A percentile compares a stretch with the other conserved stretches of the same genome.
These are phyloP conservation scores for Coranthus polyacanthus DNA, from an alignment of 2,797 vertebrate genomes.

Conservation along the genomic window DNA sequence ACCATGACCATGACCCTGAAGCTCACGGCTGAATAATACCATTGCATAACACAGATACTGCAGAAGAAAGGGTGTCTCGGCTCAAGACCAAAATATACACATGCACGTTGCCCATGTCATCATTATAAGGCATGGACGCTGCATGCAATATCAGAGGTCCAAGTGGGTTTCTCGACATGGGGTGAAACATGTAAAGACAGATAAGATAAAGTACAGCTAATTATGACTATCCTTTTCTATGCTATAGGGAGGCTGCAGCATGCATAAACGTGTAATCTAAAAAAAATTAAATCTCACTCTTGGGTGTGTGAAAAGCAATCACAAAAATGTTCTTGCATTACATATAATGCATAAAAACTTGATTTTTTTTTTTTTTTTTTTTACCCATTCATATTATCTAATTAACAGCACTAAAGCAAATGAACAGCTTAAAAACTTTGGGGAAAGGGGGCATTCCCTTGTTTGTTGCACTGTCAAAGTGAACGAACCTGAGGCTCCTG, in stretches of 20 bases:
- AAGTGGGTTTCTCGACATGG: constrained; percentile 50
- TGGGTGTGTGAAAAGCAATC: constrained; percentile 17
- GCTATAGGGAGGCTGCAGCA: constrained; percentile 52
- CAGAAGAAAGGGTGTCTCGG: constrained; percentile 48
- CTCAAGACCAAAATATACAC: constrained; percentile 57
- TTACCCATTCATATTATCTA: constrained; percentile 37
- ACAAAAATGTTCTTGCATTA: constrained; percentile 49
- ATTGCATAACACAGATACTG: constrained; percentile 60
- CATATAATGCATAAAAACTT: constrained; percentile 32
- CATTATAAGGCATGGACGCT: constrained; percentile 27
- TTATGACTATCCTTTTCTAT: constrained; percentile 10
- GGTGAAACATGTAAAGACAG: constrained; percentile 44
- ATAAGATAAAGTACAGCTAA: constrained; percentile 33
- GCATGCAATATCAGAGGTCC: constrained; percentile 70
- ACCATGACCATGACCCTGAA: constrained; percentile 65
- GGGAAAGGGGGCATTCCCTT: constrained; percentile 60
- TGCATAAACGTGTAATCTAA: constrained; percentile 53
- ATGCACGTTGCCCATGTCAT: constrained; percentile 66
- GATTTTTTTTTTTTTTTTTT: constrained; percentile 19
- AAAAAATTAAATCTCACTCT: constrained; percentile 20
- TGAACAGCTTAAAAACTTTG: constrained; percentile 34
- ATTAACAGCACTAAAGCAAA: constrained; percentile 48
- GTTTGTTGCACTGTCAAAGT: constrained; percentile 57
- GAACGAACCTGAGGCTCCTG: constrained; percentile 98
- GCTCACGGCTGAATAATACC: constrained; percentile 51